Conservation (phyloP, 2,888 invertebrate species). For the Campoplex capitator region DNA sequence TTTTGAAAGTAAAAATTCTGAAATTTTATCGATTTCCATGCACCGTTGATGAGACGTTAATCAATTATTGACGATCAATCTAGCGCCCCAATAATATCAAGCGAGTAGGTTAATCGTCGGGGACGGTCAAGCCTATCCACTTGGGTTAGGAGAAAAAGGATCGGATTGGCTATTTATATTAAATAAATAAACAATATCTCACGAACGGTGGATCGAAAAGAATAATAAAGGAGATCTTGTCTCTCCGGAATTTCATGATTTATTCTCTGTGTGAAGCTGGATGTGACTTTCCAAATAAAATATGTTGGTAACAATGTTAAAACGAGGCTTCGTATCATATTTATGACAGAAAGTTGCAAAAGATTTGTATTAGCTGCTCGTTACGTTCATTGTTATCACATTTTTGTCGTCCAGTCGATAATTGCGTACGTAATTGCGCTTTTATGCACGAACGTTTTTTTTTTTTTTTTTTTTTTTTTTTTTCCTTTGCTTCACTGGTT, state of each 20-base stretch:
- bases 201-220: background rate
- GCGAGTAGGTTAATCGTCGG: too few relatives aligned
- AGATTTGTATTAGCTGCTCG: background rate
- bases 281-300: background rate
- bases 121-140: too few relatives aligned
- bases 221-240: background rate
- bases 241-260: background rate
- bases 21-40: too few relatives aligned
- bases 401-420: constrained; percentile 8
- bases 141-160: background rate
- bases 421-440: constrained; percentile 8
- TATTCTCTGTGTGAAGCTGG: background rate
- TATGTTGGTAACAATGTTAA: background rate
- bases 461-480: background rate
- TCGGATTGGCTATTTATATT: background rate
- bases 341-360: background rate
- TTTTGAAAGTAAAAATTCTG: too few relatives aligned
- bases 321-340: background rate
- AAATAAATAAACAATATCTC: background rate
- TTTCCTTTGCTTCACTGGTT: constrained; percentile 25
- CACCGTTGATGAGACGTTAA: too few relatives aligned
- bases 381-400: constrained; percentile 16
- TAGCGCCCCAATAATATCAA: too few relatives aligned
- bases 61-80: too few relatives aligned
- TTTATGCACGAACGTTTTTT: constrained; percentile 9